Evolutionary conservation across 2,888 invertebrate genomes (phyloP).

Genomic region (Noctua comes): DNA sequence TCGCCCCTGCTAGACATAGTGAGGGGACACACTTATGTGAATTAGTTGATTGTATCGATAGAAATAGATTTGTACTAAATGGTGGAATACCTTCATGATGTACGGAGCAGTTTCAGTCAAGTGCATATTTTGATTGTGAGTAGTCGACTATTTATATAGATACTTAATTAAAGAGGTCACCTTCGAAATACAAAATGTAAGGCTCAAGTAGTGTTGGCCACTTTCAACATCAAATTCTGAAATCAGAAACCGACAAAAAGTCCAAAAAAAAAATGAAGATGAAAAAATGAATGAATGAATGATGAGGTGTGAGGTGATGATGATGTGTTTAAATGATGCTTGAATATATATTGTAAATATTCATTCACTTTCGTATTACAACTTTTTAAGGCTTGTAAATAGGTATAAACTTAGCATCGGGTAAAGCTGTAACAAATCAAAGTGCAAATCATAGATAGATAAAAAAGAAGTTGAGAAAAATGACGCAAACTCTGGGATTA

Average conservation of each 20-base stretch:
- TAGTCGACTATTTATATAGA: not conserved
- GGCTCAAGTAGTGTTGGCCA: too few species aligned
- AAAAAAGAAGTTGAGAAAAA: not conserved
- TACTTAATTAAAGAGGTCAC: too few species aligned
- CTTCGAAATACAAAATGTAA: too few species aligned
- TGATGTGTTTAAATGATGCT: too few species aligned
- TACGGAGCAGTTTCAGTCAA: not conserved
- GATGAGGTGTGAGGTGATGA: too few species aligned
- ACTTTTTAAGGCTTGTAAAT: too few species aligned
- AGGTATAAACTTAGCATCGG: not conserved
- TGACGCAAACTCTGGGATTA: not conserved
- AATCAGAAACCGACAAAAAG: not conserved
- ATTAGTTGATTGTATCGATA: not conserved
- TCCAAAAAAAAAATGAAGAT: not conserved
- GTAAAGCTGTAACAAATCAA: too few species aligned
- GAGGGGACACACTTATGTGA: conserved; percentile 24
- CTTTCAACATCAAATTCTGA: too few species aligned
- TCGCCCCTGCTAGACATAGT: conserved; percentile 51
- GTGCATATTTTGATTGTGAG: not conserved
- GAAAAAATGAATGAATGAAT: too few species aligned
- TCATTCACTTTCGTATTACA: not conserved
- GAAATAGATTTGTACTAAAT: not conserved
- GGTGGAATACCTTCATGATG: not conserved
- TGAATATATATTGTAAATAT: not conserved
- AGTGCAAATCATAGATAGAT: not conserved